Conservation (phyloP, 2,888 invertebrate genomes). For the Ormyrus labotus region DNA sequence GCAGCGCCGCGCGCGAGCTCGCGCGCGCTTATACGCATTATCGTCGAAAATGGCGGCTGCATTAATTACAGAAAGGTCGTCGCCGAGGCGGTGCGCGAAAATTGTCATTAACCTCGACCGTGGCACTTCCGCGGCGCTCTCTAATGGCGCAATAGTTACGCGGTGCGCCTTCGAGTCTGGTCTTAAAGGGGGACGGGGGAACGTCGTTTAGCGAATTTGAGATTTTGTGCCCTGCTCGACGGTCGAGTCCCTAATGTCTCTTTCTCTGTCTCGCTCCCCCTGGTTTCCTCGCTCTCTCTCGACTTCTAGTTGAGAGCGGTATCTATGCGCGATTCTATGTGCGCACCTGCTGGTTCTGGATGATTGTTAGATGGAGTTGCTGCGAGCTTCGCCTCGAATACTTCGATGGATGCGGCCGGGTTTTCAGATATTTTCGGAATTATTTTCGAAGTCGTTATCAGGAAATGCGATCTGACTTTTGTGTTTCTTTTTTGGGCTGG, state of each 20-base stretch:
- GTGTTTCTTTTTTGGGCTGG: too few species aligned
- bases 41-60: constrained; percentile 62
- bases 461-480: too few species aligned
- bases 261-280: not conserved
- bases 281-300: not conserved
- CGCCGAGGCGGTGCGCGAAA: constrained; percentile 20
- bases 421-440: too few species aligned
- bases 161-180: not conserved
- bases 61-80: constrained; percentile 62
- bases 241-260: not conserved
- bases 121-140: not conserved
- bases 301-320: constrained; percentile 7
- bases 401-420: too few species aligned
- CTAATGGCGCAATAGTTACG: constrained; percentile 48
- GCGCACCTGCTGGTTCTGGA: not conserved
- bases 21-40: constrained; percentile 63
- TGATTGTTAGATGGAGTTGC: too few species aligned
- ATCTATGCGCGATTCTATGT: not conserved
- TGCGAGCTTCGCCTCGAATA: too few species aligned
- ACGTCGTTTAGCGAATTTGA: constrained; percentile 44
- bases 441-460: too few species aligned
- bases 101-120: constrained; percentile 48
- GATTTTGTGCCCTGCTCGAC: not conserved
- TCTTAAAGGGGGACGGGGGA: not conserved
- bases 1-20: not conserved